phyloP scores from a whole-genome alignment of 2,113 vertebrate genomes.

The Nerophis lumbriciformis region DNA sequence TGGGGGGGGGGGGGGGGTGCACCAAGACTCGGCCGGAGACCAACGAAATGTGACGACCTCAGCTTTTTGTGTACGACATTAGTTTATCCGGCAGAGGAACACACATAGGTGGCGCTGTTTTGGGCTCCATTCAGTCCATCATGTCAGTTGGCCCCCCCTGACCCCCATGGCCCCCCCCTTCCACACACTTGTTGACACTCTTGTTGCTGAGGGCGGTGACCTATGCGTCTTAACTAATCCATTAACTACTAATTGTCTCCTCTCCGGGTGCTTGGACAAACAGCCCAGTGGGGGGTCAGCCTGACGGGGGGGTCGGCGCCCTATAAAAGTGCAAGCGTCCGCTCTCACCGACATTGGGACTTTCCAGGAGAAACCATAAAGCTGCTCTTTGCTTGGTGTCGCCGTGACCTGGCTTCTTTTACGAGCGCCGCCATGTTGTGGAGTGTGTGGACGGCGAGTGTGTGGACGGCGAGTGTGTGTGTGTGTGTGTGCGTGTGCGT shows the following conservation, averaged over 20 bases:
- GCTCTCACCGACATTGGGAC: conserved; percentile 16
- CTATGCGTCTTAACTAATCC: conserved; percentile 79
- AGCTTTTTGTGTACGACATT: conserved; percentile 22
- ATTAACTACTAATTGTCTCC: conserved; percentile 86
- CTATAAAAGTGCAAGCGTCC: conserved; percentile 66
- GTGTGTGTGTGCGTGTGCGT: conserved; percentile 48
- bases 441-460: conserved; percentile 40
- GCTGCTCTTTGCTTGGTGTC: neutral
- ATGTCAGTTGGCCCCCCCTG: conserved; percentile 26
- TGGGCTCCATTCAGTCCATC: conserved; percentile 32
- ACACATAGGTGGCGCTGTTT: conserved; percentile 39
- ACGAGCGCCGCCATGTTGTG: conserved; percentile 40
- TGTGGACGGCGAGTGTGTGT: too few species aligned
- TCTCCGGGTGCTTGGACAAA: conserved; percentile 75
- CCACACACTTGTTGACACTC: conserved; percentile 35
- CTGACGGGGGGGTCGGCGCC: conserved; percentile 8
- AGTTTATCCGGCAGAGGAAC: conserved; percentile 48
- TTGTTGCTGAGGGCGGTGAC: conserved; percentile 56
- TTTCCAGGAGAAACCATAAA: neutral
- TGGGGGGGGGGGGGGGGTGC: conserved; percentile 41
- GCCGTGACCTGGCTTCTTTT: neutral
- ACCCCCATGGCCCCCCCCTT: conserved; percentile 15
- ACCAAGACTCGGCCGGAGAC: conserved; percentile 40
- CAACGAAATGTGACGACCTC: conserved; percentile 36
- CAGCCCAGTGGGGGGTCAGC: conserved; percentile 40